Percentiles rank a stretch among this genome's conserved stretches.
phyloP scores from a whole-genome alignment of 2,888 invertebrate genomes.

The Listrodromus nycthemerus region DNA sequence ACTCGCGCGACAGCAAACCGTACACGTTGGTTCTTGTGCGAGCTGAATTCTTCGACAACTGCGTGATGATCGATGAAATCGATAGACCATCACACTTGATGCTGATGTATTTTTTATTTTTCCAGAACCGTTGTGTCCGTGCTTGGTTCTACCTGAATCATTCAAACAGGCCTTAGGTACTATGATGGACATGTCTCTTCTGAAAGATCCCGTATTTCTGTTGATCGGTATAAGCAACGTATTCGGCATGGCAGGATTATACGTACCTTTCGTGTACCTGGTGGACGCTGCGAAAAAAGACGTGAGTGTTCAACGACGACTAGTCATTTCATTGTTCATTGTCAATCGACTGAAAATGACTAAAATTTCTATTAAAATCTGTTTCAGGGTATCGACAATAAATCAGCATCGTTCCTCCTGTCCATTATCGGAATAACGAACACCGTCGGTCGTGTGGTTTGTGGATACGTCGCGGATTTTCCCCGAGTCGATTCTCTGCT shows the following conservation, averaged over 20 bases:
- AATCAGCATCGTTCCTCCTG: conserved; percentile 90
- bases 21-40: too few species aligned
- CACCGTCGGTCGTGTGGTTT: conserved; percentile 95
- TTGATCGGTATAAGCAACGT: conserved; percentile 97
- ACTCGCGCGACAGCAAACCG: too few species aligned
- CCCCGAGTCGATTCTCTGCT: conserved; percentile 96
- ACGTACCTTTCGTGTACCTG: conserved; percentile 98
- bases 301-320: conserved; percentile 85
- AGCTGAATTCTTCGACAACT: not conserved
- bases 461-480: conserved; percentile 96
- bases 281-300: conserved; percentile 92
- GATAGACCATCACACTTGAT: not conserved
- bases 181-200: conserved; percentile 95
- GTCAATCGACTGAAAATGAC: not conserved
- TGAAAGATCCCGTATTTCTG: conserved; percentile 96
- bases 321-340: not conserved
- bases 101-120: conserved; percentile 67
- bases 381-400: conserved; percentile 89
- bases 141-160: conserved; percentile 91
- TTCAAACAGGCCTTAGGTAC: conserved; percentile 93
- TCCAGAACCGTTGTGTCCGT: conserved; percentile 92
- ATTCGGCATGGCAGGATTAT: conserved; percentile 98
- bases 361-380: conserved; percentile 2
- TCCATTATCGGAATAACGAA: conserved; percentile 97
- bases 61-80: not conserved